phyloP scores from a whole-genome alignment of 2,113 vertebrate genomes.

The Pseudolaguvia tuberculata region DNA sequence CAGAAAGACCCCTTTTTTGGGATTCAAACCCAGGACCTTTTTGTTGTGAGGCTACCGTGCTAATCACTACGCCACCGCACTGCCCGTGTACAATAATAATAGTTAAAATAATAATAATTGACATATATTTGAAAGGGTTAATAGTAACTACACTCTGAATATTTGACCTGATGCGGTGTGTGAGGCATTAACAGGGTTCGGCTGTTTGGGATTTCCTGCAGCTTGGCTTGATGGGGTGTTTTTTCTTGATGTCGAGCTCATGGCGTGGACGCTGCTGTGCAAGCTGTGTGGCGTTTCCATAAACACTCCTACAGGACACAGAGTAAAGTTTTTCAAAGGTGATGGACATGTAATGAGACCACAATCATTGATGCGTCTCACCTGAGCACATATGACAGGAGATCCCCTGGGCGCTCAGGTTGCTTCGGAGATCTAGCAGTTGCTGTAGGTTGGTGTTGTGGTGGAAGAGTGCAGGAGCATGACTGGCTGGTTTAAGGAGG shows the following conservation, averaged over 20 bases:
- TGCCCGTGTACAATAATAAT: too few relatives aligned
- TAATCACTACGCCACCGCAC: too few relatives aligned
- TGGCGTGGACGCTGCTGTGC: slow-evolving; percentile 70
- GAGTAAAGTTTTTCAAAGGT: slow-evolving; percentile 2
- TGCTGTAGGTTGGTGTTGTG: slow-evolving; percentile 93
- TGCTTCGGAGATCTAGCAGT: slow-evolving; percentile 90
- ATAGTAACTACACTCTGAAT: not conserved
- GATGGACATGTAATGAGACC: not conserved
- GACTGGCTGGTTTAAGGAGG: slow-evolving; percentile 85
- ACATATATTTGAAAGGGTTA: not conserved
- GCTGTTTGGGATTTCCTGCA: slow-evolving; percentile 28
- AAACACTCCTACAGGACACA: slow-evolving; percentile 79
- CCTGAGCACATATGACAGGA: slow-evolving; percentile 95
- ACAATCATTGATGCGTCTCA: slow-evolving; percentile 48
- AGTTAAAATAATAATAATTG: too few relatives aligned
- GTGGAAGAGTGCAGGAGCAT: slow-evolving; percentile 85
- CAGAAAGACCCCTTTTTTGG: too few relatives aligned
- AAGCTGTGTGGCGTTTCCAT: slow-evolving; percentile 91
- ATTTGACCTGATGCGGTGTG: slow-evolving; percentile 34
- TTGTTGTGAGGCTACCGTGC: too few relatives aligned
- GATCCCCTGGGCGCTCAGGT: slow-evolving; percentile 93
- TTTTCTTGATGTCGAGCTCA: slow-evolving; percentile 73
- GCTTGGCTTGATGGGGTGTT: slow-evolving; percentile 58
- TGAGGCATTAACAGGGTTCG: slow-evolving; percentile 37
- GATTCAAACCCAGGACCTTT: too few relatives aligned